These are phyloP conservation scores for Bombus cullumanus DNA, from an alignment of 1,140 invertebrate species.

Conservation along the genomic window DNA sequence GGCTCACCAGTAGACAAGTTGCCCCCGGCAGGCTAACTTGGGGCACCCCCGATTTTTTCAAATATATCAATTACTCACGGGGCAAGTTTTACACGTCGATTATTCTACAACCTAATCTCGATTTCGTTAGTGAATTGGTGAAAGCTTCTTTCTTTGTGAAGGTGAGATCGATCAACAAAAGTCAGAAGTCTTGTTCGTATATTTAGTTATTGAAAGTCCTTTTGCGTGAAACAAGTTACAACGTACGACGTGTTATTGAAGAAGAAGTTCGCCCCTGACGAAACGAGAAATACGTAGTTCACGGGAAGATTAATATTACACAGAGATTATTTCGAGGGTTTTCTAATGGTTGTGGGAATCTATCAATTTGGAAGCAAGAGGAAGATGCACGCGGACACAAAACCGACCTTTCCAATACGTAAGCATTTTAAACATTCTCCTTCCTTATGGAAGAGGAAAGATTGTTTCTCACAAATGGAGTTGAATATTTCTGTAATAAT, in stretches of 20 bases:
- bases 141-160: background rate
- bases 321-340: background rate
- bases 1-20: slow-evolving; percentile 78
- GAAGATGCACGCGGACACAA: slow-evolving; percentile 73
- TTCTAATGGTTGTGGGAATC: slow-evolving; percentile 74
- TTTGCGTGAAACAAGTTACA: background rate
- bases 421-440: slow-evolving; percentile 56
- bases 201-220: background rate
- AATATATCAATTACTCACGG: background rate
- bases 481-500: background rate
- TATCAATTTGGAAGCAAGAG: slow-evolving; percentile 71
- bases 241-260: background rate
- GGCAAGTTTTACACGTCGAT: background rate
- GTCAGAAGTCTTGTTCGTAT: background rate
- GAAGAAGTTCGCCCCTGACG: no score
- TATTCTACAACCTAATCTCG: no score
- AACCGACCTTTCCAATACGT: slow-evolving; percentile 72
- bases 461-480: background rate
- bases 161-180: background rate
- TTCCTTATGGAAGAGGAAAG: no score
- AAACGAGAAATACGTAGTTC: no score
- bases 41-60: slow-evolving; percentile 4
- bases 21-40: slow-evolving; percentile 74
- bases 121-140: background rate
- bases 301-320: no score